phyloP scores from a whole-genome alignment of 92 coral and sea anemone species.

The Palythoa grandis region DNA sequence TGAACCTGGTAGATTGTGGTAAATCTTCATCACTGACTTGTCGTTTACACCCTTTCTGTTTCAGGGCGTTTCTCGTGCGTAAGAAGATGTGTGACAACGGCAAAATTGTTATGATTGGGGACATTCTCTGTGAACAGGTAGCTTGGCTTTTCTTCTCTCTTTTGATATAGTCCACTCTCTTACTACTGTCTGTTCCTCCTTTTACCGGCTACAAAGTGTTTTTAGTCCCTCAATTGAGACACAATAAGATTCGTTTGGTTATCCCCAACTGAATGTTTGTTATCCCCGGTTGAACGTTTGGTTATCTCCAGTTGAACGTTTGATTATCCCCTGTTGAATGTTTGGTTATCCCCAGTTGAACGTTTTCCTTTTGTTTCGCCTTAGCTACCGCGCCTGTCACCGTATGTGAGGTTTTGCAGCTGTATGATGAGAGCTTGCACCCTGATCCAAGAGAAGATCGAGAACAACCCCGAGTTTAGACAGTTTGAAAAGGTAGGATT shows the following conservation, averaged over 20 bases:
- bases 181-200: too few relatives aligned
- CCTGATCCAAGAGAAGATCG: constrained; percentile 84
- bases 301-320: background rate
- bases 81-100: constrained; percentile 89
- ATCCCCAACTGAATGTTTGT: background rate
- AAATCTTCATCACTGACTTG: too few relatives aligned
- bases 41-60: background rate
- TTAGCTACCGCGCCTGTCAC: constrained; percentile 89
- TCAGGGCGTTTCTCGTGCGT: constrained; percentile 95
- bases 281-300: background rate
- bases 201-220: too few relatives aligned
- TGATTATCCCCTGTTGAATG: background rate
- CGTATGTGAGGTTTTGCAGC: constrained; percentile 96
- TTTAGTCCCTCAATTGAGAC: background rate
- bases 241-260: background rate
- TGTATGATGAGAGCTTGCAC: constrained; percentile 93
- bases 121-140: constrained; percentile 96
- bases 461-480: constrained; percentile 79
- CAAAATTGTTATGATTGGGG: constrained; percentile 82
- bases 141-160: background rate
- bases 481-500: constrained; percentile 91
- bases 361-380: background rate
- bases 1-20: too few relatives aligned
- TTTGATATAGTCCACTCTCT: too few relatives aligned
- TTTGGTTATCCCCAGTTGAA: background rate